Evolutionary conservation across 2,113 vertebrate genomes (phyloP).

Genomic region (Myotis lucifugus): DNA sequence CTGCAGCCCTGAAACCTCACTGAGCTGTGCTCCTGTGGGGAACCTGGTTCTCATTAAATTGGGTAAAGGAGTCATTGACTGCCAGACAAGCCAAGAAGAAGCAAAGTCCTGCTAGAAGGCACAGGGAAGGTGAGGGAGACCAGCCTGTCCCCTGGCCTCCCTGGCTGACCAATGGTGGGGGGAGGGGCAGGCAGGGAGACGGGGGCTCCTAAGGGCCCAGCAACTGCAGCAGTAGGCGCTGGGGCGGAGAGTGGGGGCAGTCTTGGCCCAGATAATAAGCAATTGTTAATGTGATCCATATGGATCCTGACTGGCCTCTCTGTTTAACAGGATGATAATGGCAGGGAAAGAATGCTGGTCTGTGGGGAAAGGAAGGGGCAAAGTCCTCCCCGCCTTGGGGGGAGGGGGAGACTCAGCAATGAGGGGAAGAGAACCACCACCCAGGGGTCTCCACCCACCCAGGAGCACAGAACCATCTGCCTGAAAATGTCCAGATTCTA

Average conservation of each 20-base stretch:
- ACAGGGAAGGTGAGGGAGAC: constrained; percentile 11
- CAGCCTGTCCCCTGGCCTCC: constrained; percentile 55
- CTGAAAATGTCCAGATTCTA: not conserved
- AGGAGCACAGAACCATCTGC: not conserved
- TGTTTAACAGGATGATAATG: constrained; percentile 89
- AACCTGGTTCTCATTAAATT: constrained; percentile 60
- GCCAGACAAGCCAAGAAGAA: constrained; percentile 44
- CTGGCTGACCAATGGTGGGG: not conserved
- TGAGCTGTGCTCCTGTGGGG: not conserved
- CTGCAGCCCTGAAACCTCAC: not conserved
- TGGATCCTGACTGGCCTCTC: constrained; percentile 83
- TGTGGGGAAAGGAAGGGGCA: constrained; percentile 75
- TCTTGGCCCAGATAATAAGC: constrained; percentile 84
- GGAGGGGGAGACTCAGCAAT: constrained; percentile 39
- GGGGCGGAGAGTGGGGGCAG: constrained; percentile 69
- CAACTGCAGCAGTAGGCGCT: constrained; percentile 40
- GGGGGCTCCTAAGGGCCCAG: constrained; percentile 59
- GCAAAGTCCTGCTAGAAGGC: constrained; percentile 49
- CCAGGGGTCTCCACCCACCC: constrained; percentile 34
- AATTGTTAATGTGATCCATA: constrained; percentile 90
- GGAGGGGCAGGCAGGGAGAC: not conserved
- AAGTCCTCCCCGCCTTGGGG: constrained; percentile 71
- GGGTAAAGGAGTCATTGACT: constrained; percentile 17
- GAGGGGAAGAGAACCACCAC: constrained; percentile 35
- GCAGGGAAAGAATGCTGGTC: constrained; percentile 84